Base-by-base conservation (phyloP, 1,140 invertebrate species). In the Ips typographus region DNA sequence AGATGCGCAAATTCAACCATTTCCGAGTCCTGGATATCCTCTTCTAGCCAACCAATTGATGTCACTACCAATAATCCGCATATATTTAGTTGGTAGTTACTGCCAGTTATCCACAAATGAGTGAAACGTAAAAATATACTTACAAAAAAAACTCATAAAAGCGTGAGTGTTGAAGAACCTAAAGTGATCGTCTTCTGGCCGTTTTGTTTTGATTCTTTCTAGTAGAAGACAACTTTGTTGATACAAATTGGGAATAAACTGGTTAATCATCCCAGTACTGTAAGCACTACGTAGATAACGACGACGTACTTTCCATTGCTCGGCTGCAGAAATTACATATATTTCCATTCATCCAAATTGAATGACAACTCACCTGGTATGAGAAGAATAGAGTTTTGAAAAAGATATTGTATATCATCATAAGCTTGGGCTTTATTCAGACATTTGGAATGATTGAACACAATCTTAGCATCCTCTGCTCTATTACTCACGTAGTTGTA, bases 61-160 rank as follows among this genome's bases (percentile, higher is more conserved):
- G 44, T 49, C 44, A 49, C 44, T 49, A 22, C 2, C 7, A 49
- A 49, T 8, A 49, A 49, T 49, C 7, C 7, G 7, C 22, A 3
- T 22, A 49, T 6, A 49, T 49, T 3, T 49, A 3, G 44, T 1
- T 49, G 44, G 22, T 22, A 22, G 1, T 8, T 49, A 8, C 44
- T 49, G 1, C 44, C 44, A 49, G 1, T 22, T 49, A 49, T 49
- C 22, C 3, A 49, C 3, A 49, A 49, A 49, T 2, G 3, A 3
- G 3, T 49, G 44, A 22, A 2, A 2, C 3, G 44, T 22, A 49
- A 3, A 2, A 1, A 49, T 2, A 3, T 49, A 8, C 59, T 61
- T 61, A 61, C 59, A 47, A 42, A 61, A 61, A 49, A 61, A 61
- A 47, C 40, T 44, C 41, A 2, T 44, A 44, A 61, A 61, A 1